phyloP scores from a whole-genome alignment of 1,140 invertebrate species.

The Lordiphosa clarofinis region DNA sequence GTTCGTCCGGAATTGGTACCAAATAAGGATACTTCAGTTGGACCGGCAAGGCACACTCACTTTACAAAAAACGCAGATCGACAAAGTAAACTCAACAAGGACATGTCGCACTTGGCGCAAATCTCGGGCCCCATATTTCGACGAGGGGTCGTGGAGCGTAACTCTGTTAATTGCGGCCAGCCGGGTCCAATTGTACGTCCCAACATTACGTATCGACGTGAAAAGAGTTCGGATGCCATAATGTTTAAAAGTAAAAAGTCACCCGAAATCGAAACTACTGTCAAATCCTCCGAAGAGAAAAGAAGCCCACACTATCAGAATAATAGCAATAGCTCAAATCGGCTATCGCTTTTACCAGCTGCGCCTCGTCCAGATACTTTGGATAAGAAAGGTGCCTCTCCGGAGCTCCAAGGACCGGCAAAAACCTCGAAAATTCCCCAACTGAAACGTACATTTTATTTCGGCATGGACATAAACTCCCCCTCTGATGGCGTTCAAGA shows the following conservation, averaged over 20 bases:
- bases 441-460: conserved; percentile 86
- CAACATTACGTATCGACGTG: conserved; percentile 22
- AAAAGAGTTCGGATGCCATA: conserved; percentile 49
- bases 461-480: conserved; percentile 84
- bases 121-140: conserved; percentile 3
- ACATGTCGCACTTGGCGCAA: too few relatives aligned
- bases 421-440: conserved; percentile 52
- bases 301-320: background rate
- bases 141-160: conserved; percentile 14
- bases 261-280: conserved; percentile 2
- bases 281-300: background rate
- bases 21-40: conserved; percentile 2
- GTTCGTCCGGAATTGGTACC: background rate
- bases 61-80: conserved; percentile 33
- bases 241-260: conserved; percentile 29
- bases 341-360: too few relatives aligned
- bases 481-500: background rate
- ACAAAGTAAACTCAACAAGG: conserved; percentile 7
- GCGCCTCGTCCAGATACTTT: too few relatives aligned
- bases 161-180: conserved; percentile 17
- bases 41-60: conserved; percentile 12
- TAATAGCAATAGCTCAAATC: background rate
- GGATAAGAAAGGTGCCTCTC: too few relatives aligned
- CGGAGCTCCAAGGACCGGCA: too few relatives aligned
- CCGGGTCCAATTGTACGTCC: background rate